Evolutionary conservation across 2,113 vertebrate species (phyloP).

Genomic region (Todiramphus saurophagus): DNA sequence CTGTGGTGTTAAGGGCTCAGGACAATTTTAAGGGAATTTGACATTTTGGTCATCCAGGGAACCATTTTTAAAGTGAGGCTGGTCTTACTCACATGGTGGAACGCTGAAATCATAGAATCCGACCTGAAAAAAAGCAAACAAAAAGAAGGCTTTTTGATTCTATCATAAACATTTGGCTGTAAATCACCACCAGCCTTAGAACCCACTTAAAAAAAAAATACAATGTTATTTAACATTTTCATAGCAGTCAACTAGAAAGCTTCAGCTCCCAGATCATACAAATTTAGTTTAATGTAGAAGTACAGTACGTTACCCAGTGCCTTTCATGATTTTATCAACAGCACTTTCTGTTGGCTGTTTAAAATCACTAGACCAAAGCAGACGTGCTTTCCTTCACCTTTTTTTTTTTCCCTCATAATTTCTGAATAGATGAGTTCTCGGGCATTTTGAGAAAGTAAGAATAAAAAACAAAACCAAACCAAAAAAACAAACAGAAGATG

Average conservation of each 20-base stretch:
- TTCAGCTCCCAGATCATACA: neutral
- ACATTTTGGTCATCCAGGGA: slow-evolving; percentile 50
- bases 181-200: slow-evolving; percentile 5
- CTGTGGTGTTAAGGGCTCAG: slow-evolving; percentile 27
- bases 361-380: slow-evolving; percentile 41
- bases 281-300: neutral
- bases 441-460: slow-evolving; percentile 21
- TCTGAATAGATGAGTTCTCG: slow-evolving; percentile 64
- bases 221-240: slow-evolving; percentile 43
- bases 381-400: neutral
- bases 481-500: neutral
- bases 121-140: slow-evolving; percentile 23
- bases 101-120: neutral
- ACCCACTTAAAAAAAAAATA: neutral
- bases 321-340: slow-evolving; percentile 34
- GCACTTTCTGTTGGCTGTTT: slow-evolving; percentile 57
- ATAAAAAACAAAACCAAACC: neutral
- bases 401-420: neutral
- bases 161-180: slow-evolving; percentile 7
- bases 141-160: neutral
- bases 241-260: slow-evolving; percentile 10
- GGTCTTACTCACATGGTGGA: neutral
- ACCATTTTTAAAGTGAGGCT: neutral
- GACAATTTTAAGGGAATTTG: slow-evolving; percentile 56
- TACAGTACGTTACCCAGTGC: neutral